Evolutionary conservation across 2,113 vertebrate genomes (phyloP), one percentile per base, ranked within the genome.

Genomic region (Maccullochella peelii): DNA sequence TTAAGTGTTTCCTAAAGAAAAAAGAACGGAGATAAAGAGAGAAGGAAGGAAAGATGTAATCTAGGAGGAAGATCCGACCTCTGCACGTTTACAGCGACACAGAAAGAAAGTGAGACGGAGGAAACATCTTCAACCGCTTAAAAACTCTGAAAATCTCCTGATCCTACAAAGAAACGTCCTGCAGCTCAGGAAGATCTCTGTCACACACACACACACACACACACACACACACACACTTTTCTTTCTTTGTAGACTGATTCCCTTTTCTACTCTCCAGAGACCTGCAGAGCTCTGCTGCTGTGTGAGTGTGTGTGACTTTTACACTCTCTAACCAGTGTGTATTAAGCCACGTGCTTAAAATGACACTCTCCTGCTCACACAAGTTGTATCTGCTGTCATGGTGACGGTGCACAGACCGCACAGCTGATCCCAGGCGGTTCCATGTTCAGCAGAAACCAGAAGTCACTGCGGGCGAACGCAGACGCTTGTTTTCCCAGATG

Each of bases 151-250:
- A 12, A 44, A 12, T 2, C 78, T 68, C 68, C 77, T 90, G 71
- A 85, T 90, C 82, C 87, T 57, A 52, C 87, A 68, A 62, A 79
- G 82, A 89, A 91, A 87, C 85, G 57, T 82, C 78, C 85, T 72
- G 73, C 73, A 85, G 83, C 65, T 81, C 70, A 78, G 69, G 68
- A 80, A 78, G 88, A 88, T 86, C 83, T 80, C 79, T 67, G 3
- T 38, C 58, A 36, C 47, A 30, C 49, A 55, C 44, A 42, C 57
- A 54, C 47, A 15, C 59, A 38, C 58, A 36, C 47, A 30, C 49
- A 55, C 33, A n/a, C 58, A 54, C 47, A 10, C 59, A 36, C 58
- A 36, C 47, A 40, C 49, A 47, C 44, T 40, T 49, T 6, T 52
- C n/a, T 50, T 21, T 74, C 76, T 81, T 86, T 86, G 80, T 81